These are phyloP conservation scores for Pteronotus mesoamericanus DNA, from an alignment of 2,797 vertebrate genomes.

Conservation along the genomic window DNA sequence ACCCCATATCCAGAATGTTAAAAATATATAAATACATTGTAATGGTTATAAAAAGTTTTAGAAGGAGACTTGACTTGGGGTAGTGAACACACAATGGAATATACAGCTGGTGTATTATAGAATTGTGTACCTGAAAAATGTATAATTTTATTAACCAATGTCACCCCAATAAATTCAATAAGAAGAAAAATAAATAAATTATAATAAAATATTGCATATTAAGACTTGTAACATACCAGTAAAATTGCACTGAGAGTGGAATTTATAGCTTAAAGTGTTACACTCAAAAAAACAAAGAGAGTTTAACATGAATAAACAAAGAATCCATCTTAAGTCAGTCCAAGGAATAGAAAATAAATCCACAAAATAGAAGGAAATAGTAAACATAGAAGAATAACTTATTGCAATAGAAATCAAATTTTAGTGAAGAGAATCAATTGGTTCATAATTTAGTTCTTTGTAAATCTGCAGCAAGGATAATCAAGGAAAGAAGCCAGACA, in stretches of 20 bases:
- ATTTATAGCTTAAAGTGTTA: neutral
- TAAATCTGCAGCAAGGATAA: neutral
- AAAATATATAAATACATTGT: neutral
- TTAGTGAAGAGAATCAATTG: neutral
- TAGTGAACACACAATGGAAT: too few relatives aligned
- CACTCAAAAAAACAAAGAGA: neutral
- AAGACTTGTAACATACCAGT: neutral
- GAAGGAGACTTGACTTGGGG: neutral
- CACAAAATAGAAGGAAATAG: conserved; percentile 16
- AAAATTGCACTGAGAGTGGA: neutral
- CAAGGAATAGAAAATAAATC: conserved; percentile 35
- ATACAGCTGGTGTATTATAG: too few relatives aligned
- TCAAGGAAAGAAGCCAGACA: neutral
- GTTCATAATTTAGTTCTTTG: neutral
- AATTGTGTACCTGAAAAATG: too few relatives aligned
- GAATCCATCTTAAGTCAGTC: neutral
- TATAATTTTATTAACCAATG: too few relatives aligned
- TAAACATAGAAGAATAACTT: conserved; percentile 16
- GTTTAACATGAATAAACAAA: conserved; percentile 30
- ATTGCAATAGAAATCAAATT: conserved; percentile 29
- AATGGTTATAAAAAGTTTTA: conserved; percentile 6
- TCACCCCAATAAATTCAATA: too few relatives aligned
- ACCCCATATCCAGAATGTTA: neutral
- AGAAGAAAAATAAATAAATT: neutral
- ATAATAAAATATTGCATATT: neutral